phyloP scores from a whole-genome alignment of 2,113 vertebrate species.

The Anthoscopus minutus region DNA sequence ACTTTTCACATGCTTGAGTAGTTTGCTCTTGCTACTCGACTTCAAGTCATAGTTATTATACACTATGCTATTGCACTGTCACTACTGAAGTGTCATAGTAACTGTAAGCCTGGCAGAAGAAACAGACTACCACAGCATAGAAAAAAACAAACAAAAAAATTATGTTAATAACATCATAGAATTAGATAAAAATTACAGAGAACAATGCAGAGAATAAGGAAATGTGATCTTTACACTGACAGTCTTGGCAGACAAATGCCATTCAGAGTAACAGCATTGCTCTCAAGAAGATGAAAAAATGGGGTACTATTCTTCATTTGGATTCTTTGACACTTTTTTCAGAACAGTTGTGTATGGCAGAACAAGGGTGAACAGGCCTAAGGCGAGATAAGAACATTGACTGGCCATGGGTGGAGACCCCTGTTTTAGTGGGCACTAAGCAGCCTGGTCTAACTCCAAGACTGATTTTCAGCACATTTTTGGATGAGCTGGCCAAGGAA shows the following conservation, averaged over 20 bases:
- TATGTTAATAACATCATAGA: background rate
- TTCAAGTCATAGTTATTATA: background rate
- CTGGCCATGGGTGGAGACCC: rapidly evolving
- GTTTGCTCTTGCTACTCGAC: background rate
- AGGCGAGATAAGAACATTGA: background rate
- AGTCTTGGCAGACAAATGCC: background rate
- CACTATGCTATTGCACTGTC: background rate
- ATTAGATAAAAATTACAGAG: background rate
- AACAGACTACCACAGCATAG: background rate
- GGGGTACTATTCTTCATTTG: rapidly evolving
- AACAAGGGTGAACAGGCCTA: background rate
- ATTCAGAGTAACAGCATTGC: background rate
- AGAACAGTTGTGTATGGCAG: background rate
- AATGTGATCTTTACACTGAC: background rate
- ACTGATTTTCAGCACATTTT: background rate
- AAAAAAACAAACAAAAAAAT: background rate
- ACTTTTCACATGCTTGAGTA: background rate
- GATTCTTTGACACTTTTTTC: background rate
- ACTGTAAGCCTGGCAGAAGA: background rate
- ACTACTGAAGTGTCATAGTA: background rate
- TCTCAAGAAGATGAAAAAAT: background rate
- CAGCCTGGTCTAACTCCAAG: background rate
- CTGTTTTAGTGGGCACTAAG: background rate
- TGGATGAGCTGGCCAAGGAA: background rate
- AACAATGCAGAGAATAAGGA: background rate